These are phyloP conservation scores for Lasioglossum calceatum DNA, from an alignment of 2,888 invertebrate genomes.

Conservation along the genomic window DNA sequence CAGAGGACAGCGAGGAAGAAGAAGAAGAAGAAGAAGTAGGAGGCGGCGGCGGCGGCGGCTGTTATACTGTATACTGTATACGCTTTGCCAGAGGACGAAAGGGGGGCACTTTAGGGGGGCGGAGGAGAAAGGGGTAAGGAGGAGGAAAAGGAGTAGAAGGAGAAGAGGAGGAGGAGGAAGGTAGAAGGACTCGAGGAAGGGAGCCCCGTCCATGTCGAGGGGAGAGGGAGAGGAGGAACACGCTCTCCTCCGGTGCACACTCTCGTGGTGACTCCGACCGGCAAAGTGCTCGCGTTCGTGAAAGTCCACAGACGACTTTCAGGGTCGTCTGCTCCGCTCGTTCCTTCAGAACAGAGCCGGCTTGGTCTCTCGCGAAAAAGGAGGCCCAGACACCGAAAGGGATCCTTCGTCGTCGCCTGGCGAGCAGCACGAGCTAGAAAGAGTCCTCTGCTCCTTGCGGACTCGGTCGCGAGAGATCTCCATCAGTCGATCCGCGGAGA, in stretches of 20 bases:
- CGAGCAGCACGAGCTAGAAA: neutral
- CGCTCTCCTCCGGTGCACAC: constrained; percentile 75
- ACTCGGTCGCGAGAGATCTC: neutral
- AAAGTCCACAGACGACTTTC: constrained; percentile 81
- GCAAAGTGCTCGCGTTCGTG: constrained; percentile 82
- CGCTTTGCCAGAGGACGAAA: constrained; percentile 12
- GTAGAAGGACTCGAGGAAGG: constrained; percentile 37
- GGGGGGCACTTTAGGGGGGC: neutral
- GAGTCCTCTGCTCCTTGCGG: constrained; percentile 23
- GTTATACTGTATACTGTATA: neutral
- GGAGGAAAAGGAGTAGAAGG: constrained; percentile 17
- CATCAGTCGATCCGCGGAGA: neutral
- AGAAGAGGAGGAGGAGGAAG: constrained; percentile 11
- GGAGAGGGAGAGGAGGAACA: constrained; percentile 65
- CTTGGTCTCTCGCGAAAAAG: constrained; percentile 59
- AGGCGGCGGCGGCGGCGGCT: constrained; percentile 18
- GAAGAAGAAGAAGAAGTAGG: constrained; percentile 3
- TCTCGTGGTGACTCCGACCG: constrained; percentile 76
- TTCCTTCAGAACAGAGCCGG: constrained; percentile 57
- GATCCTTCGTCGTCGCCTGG: constrained; percentile 22
- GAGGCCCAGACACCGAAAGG: constrained; percentile 57
- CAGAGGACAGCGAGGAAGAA: constrained; percentile 52
- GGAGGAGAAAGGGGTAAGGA: constrained; percentile 7
- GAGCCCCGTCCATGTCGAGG: constrained; percentile 26
- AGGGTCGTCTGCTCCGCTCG: constrained; percentile 80